Evolutionary conservation across 2,113 vertebrate genomes (phyloP).

Genomic region (Gopherus evgoodei): DNA sequence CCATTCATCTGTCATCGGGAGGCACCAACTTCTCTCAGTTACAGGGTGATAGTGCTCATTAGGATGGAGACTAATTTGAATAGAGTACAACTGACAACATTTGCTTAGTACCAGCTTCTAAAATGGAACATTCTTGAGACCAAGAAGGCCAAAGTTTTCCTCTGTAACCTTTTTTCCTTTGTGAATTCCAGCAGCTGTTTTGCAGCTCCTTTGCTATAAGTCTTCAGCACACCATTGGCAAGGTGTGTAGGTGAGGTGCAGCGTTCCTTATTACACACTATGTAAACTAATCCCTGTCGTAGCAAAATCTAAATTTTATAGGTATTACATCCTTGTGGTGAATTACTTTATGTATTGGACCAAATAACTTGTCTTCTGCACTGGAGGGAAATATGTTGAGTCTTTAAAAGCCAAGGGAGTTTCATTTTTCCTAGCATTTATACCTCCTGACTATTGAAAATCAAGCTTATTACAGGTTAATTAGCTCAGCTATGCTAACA

Average conservation of each 20-base stretch:
- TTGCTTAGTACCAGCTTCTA: not conserved
- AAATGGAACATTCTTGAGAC: constrained; percentile 3
- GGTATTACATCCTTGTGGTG: not conserved
- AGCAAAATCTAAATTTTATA: not conserved
- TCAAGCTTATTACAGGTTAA: constrained; percentile 49
- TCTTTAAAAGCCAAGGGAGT: not conserved
- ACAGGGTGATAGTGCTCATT: not conserved
- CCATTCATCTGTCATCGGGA: not conserved
- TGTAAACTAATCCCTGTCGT: not conserved
- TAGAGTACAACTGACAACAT: not conserved
- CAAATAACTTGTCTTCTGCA: not conserved
- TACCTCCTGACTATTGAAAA: not conserved
- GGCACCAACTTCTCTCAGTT: not conserved
- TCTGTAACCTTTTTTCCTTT: not conserved
- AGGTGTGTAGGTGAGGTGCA: not conserved
- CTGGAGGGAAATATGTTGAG: not conserved
- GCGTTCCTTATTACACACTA: not conserved
- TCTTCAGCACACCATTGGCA: constrained; percentile 44
- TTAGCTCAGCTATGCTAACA: constrained; percentile 26
- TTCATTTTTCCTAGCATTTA: constrained; percentile 43
- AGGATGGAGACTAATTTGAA: not conserved
- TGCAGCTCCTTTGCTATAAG: constrained; percentile 20
- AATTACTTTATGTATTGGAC: not conserved
- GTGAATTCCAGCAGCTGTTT: not conserved
- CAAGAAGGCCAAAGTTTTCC: not conserved